A percentile compares a stretch with the other conserved stretches of the same genome.
Evolutionary conservation across 2,888 invertebrate genomes (phyloP).

Genomic region (Eustalomyia histrio): DNA sequence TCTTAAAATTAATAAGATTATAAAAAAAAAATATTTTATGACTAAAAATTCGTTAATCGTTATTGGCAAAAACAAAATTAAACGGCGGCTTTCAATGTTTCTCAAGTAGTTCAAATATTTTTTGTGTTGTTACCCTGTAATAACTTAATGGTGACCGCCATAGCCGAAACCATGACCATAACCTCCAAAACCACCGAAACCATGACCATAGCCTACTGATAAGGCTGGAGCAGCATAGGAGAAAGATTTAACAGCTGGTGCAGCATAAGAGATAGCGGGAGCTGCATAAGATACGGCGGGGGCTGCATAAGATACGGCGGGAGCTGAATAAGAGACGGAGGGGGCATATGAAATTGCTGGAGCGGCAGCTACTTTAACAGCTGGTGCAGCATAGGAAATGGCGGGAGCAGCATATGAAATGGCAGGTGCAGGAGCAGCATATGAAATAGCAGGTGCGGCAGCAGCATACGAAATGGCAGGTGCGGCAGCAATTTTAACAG

Average conservation of each 20-base stretch:
- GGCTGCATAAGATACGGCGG: slow-evolving; percentile 64
- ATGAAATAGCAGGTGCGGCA: slow-evolving; percentile 40
- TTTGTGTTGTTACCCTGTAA: slow-evolving; percentile 34
- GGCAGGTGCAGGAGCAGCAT: slow-evolving; percentile 57
- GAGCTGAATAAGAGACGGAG: slow-evolving; percentile 59
- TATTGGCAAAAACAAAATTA: slow-evolving; percentile 27
- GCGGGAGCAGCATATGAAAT: slow-evolving; percentile 63
- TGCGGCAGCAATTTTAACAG: slow-evolving; percentile 29
- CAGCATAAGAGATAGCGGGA: slow-evolving; percentile 69
- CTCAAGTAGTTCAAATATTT: slow-evolving; percentile 36
- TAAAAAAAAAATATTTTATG: slow-evolving; percentile 35
- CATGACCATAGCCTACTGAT: slow-evolving; percentile 54
- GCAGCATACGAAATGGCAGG: too few species aligned
- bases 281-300: slow-evolving; percentile 67
- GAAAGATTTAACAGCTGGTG: slow-evolving; percentile 64
- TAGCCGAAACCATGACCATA: slow-evolving; percentile 64
- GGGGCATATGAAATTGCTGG: slow-evolving; percentile 75
- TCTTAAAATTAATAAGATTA: slow-evolving; percentile 43
- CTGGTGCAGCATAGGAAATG: slow-evolving; percentile 59
- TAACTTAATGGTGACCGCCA: slow-evolving; percentile 63
- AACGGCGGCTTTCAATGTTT: slow-evolving; percentile 57
- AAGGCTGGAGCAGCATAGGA: slow-evolving; percentile 69
- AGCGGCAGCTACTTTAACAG: slow-evolving; percentile 40
- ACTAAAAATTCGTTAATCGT: slow-evolving; percentile 55
- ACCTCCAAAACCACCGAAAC: slow-evolving; percentile 65